These are phyloP conservation scores for Prionace glauca DNA, from an alignment of 2,797 vertebrate genomes.

Conservation along the genomic window DNA sequence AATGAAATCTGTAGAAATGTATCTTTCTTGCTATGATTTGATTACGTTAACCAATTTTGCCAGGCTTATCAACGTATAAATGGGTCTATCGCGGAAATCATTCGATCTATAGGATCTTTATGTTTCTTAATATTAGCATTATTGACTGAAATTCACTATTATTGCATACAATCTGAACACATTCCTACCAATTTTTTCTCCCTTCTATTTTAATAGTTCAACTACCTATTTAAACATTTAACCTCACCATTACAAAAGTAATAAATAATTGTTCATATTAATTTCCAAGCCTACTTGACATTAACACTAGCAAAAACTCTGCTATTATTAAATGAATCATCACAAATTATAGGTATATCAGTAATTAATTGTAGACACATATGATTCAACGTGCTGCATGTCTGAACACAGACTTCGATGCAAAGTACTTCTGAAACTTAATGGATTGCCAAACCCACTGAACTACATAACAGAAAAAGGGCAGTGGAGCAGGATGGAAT, in stretches of 20 bases:
- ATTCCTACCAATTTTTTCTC: neutral
- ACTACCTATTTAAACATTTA: neutral
- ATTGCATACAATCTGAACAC: neutral
- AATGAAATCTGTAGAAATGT: neutral
- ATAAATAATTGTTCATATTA: neutral
- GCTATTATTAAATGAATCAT: neutral
- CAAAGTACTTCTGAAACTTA: neutral
- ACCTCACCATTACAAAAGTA: neutral
- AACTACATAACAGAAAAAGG: neutral
- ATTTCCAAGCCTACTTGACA: neutral
- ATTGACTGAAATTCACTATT: neutral
- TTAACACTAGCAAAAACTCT: neutral
- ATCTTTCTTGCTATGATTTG: neutral
- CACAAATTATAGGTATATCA: slow-evolving; percentile 8
- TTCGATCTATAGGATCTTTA: neutral
- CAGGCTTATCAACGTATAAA: neutral
- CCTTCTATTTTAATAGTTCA: neutral
- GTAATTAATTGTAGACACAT: slow-evolving; percentile 10
- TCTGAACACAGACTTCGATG: neutral
- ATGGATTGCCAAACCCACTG: neutral
- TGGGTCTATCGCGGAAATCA: neutral
- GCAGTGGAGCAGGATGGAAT: neutral
- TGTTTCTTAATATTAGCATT: neutral
- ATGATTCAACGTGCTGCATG: neutral
- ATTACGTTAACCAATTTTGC: slow-evolving; percentile 4